A percentile compares a stretch with the other conserved stretches of the same genome.
Evolutionary conservation across 2,113 vertebrate species (phyloP).

Genomic region (Gopherus flavomarginatus): DNA sequence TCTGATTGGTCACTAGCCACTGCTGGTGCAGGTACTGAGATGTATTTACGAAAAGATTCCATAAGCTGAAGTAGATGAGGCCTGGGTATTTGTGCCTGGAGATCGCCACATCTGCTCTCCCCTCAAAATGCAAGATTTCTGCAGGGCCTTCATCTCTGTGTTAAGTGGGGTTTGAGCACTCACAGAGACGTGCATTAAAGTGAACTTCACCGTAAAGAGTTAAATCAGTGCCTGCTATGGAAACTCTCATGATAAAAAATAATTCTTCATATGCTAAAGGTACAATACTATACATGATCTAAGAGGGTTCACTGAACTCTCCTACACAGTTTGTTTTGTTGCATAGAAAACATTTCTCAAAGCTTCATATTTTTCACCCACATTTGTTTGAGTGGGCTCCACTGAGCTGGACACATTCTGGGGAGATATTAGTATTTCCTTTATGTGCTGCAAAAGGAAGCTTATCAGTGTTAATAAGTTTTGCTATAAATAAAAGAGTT

Average conservation of each 20-base stretch:
- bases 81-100: background rate
- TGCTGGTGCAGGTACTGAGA: rapidly evolving
- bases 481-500: conserved; percentile 31
- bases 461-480: background rate
- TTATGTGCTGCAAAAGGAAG: background rate
- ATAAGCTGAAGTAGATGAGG: rapidly evolving
- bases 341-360: background rate
- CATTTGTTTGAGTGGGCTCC: background rate
- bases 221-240: conserved; percentile 59
- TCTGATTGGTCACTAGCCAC: rapidly evolving
- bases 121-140: background rate
- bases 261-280: conserved; percentile 45
- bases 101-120: conserved; percentile 38
- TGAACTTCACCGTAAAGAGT: conserved; percentile 61
- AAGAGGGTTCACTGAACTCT: conserved; percentile 14
- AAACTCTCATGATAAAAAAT: conserved; percentile 65
- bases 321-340: conserved; percentile 4
- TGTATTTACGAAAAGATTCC: background rate
- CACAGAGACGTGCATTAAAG: background rate
- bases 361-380: conserved; percentile 27
- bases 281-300: conserved; percentile 47
- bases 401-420: background rate
- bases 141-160: background rate
- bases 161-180: conserved; percentile 23
- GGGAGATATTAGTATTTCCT: background rate